Percentiles rank a stretch among this genome's conserved stretches.
Conservation (phyloP, 2,888 invertebrate species). For the Argyresthia albistria region DNA sequence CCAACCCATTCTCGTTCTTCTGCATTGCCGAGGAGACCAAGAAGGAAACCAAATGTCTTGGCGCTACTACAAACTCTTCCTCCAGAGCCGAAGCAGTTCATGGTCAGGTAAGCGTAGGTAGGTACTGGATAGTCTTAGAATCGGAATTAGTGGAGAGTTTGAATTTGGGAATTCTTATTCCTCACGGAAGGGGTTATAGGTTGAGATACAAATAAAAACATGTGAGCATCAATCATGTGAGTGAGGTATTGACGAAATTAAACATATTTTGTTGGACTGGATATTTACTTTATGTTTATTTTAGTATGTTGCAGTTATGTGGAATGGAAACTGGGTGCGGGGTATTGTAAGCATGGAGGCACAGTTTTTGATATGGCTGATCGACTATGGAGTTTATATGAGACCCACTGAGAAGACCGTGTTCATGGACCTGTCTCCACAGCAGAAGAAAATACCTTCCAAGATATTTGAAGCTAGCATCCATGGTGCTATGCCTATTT, state of each 20-base stretch:
- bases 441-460: conserved; percentile 30
- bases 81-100: conserved; percentile 18
- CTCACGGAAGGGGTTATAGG: too few relatives aligned
- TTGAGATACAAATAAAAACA: background rate
- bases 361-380: conserved; percentile 34
- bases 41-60: background rate
- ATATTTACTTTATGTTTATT: conserved; percentile 6
- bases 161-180: too few relatives aligned
- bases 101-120: conserved; percentile 33
- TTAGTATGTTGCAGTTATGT: conserved; percentile 41
- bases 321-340: conserved; percentile 33
- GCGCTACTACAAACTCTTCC: conserved; percentile 2
- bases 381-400: conserved; percentile 34
- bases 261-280: too few relatives aligned
- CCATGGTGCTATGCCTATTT: conserved; percentile 37
- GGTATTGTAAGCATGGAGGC: conserved; percentile 32
- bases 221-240: background rate
- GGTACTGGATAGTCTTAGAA: too few relatives aligned
- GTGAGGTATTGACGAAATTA: too few relatives aligned
- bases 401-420: conserved; percentile 26
- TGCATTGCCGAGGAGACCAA: conserved; percentile 17
- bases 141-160: too few relatives aligned
- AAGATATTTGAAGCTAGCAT: conserved; percentile 45
- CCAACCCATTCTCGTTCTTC: conserved; percentile 37
- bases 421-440: conserved; percentile 23